phyloP scores from a whole-genome alignment of 64 coral and sea anemone genomes.

The Stichodactyla mertensii region DNA sequence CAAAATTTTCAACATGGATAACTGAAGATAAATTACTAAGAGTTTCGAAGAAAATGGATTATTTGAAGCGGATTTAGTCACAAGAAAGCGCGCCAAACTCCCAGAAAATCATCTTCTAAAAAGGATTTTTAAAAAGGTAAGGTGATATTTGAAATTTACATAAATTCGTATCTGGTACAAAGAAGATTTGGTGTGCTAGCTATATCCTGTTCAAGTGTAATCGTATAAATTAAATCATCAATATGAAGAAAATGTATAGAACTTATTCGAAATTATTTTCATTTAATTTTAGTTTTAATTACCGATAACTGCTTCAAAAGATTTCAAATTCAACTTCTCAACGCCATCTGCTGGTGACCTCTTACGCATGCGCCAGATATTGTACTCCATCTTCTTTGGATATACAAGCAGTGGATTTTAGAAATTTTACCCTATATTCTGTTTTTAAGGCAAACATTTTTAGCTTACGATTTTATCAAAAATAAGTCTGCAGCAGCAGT shows the following conservation, averaged over 20 bases:
- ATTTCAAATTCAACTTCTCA: conserved; percentile 1
- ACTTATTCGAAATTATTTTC: background rate
- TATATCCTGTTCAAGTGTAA: background rate
- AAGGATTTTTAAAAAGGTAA: background rate
- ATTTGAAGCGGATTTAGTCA: background rate
- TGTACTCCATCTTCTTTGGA: no score
- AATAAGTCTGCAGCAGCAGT: background rate
- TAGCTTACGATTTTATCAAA: background rate
- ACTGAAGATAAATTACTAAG: background rate
- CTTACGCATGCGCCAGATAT: background rate
- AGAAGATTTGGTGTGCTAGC: background rate
- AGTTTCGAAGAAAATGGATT: background rate
- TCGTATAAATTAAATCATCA: background rate
- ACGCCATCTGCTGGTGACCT: background rate
- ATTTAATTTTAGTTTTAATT: background rate
- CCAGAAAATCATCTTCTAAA: background rate
- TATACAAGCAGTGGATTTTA: no score
- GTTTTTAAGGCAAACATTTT: background rate
- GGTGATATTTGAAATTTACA: background rate
- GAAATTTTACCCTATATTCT: background rate
- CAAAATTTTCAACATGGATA: background rate
- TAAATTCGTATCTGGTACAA: background rate
- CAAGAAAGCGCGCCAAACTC: background rate
- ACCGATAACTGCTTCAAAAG: background rate
- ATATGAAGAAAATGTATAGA: background rate